Base-by-base conservation (phyloP, 2,113 vertebrate species). In the Pycnonotus jocosus region DNA sequence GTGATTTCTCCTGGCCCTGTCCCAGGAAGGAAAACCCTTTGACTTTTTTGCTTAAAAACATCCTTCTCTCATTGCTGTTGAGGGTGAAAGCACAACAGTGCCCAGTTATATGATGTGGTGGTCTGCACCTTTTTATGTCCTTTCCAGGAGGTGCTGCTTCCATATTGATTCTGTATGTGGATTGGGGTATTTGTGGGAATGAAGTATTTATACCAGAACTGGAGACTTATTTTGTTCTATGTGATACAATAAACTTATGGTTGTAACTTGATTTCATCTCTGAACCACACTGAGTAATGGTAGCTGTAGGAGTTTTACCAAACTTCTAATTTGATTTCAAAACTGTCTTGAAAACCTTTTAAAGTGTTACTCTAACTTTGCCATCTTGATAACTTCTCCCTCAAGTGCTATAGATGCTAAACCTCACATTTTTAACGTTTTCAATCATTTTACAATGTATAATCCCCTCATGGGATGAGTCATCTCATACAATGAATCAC, bases 171-270 rank as follows among this genome's bases (percentile, higher is more conserved):
- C 37, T 18, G 1, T 30, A n/a, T 60, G 24, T 70, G 25, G 13
- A 7, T 92, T 96, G 81, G 60, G 60, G 35, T 20, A 28, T 90
- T 70, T 70, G 56, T 85, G 57, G 44, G 35, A 91, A 66, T 57
- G 28, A 81, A 64, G 5, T 51, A 8, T n/a, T 92, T 66, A 7
- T 58, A 88, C n/a, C n/a, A 65, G 35, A 80, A 60, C 53, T 77
- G 69, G 47, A 47, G 30, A 56, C 31, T 24, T 22, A 62, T 87
- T 86, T 83, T 77, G 15, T 92, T 86, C 20, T 95, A 35, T 88
- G n/a, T 40, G n/a, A 89, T 83, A 83, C 77, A 94, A 81, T 96
- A 95, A 96, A 95, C 47, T 76, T 81, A 66, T 1, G 3, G 28
- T 64, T 72, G n/a, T 51, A 89, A 47, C 76, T 95, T 81, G 37